Evolutionary conservation across 2,797 vertebrate genomes (phyloP).

Genomic region (Etheostoma perlongum): DNA sequence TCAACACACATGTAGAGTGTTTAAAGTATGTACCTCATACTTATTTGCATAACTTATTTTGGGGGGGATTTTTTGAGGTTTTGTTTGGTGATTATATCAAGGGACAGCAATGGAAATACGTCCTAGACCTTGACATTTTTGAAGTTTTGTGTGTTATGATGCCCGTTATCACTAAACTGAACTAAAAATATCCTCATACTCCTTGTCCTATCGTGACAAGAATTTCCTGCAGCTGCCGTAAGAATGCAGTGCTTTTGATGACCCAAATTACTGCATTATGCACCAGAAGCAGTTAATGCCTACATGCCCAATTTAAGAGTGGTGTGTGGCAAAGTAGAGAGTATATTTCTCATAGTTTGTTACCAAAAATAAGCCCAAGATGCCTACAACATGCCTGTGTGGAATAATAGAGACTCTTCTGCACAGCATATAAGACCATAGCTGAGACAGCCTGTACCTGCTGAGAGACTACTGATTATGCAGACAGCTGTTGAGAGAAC

Average conservation of each 20-base stretch:
- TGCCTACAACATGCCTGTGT: neutral
- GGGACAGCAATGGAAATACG: neutral
- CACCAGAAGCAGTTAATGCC: neutral
- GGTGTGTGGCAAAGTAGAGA: neutral
- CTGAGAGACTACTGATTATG: conserved; percentile 40
- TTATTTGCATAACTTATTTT: too few relatives aligned
- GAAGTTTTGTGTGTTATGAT: neutral
- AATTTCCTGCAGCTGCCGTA: conserved; percentile 2
- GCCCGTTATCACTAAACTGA: neutral
- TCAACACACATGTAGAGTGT: neutral
- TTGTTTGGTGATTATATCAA: neutral
- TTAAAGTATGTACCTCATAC: neutral
- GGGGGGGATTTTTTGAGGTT: neutral
- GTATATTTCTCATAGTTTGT: neutral
- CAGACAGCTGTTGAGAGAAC: conserved; percentile 35
- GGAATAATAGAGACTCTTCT: neutral
- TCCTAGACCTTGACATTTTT: neutral
- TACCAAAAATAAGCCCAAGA: neutral
- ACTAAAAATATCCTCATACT: neutral
- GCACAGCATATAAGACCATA: conserved; percentile 10
- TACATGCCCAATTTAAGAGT: neutral
- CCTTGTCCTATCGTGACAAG: neutral
- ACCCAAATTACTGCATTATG: conserved; percentile 2
- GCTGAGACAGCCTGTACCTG: conserved; percentile 7
- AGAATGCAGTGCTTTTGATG: neutral